A percentile compares a stretch with the other conserved stretches of the same genome.
Evolutionary conservation across 2,113 vertebrate genomes (phyloP).

Genomic region (Solea solea): DNA sequence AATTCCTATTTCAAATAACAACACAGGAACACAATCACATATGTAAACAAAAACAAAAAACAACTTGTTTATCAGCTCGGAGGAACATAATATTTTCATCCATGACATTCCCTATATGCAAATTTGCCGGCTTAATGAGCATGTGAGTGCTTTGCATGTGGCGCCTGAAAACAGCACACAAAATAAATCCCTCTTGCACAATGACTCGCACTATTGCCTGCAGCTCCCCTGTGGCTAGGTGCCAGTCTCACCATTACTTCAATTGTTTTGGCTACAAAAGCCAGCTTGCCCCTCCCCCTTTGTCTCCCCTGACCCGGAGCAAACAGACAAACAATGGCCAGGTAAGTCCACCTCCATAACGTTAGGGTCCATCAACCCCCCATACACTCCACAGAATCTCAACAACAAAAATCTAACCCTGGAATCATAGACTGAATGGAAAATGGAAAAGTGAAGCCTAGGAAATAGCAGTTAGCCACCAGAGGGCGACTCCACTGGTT

Average conservation of each 20-base stretch:
- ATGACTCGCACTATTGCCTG: conserved; percentile 33
- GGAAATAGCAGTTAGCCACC: too few relatives aligned
- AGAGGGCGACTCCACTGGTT: too few relatives aligned
- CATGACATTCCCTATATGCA: conserved; percentile 28
- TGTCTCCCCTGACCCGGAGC: conserved; percentile 63
- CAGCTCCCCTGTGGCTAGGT: conserved; percentile 57
- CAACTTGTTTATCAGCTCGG: conserved; percentile 2
- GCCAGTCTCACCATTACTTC: conserved; percentile 69
- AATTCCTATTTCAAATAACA: too few relatives aligned
- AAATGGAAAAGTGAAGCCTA: too few relatives aligned
- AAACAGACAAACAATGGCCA: conserved; percentile 68
- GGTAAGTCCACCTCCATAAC: conserved; percentile 44
- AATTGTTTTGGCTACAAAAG: conserved; percentile 74
- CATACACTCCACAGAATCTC: not conserved
- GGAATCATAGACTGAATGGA: too few relatives aligned
- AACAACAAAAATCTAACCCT: conserved; percentile 13
- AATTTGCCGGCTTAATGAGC: conserved; percentile 8
- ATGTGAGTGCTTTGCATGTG: conserved; percentile 33
- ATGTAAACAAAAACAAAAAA: not conserved
- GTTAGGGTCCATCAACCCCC: not conserved
- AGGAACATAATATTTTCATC: not conserved
- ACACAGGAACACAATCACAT: too few relatives aligned
- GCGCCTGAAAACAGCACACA: conserved; percentile 40
- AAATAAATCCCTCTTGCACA: conserved; percentile 56
- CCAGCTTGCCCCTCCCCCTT: conserved; percentile 61